Evolutionary conservation across 2,113 vertebrate species (phyloP).

Genomic region (Malurus melanocephalus): DNA sequence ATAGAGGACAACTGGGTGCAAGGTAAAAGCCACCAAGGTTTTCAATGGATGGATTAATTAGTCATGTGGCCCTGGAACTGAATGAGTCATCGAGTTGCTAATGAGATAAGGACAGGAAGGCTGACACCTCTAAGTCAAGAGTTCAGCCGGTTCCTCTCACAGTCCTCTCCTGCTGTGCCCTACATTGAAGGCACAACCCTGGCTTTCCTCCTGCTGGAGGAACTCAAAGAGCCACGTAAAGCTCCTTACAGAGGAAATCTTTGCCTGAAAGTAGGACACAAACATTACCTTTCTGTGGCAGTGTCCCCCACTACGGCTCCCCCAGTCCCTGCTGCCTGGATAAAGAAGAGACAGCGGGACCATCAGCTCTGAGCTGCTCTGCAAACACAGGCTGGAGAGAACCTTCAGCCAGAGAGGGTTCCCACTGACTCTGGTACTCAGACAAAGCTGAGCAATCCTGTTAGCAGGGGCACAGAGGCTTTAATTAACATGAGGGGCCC

Average conservation of each 20-base stretch:
- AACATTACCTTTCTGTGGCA: neutral
- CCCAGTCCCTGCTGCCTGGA: neutral
- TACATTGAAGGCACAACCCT: constrained; percentile 8
- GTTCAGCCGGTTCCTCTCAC: neutral
- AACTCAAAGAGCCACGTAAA: neutral
- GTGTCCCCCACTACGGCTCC: neutral
- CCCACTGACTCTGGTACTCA: neutral
- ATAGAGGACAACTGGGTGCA: neutral
- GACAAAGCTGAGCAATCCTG: neutral
- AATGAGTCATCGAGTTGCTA: constrained; percentile 42
- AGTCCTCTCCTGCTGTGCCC: constrained; percentile 27
- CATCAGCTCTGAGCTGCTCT: neutral
- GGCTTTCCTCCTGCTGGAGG: neutral
- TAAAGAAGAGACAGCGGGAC: neutral
- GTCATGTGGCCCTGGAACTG: neutral
- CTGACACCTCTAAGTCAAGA: constrained; percentile 40
- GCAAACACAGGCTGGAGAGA: neutral
- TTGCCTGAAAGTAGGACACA: neutral
- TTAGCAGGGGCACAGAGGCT: neutral
- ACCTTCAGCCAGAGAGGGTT: neutral
- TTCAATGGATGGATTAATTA: constrained; percentile 38
- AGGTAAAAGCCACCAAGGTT: neutral
- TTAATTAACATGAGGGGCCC: neutral
- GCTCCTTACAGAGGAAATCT: constrained; percentile 6
- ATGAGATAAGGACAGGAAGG: constrained; percentile 53